Conservation (phyloP, 1,140 invertebrate species). For the Amphibalanus amphitrite region DNA sequence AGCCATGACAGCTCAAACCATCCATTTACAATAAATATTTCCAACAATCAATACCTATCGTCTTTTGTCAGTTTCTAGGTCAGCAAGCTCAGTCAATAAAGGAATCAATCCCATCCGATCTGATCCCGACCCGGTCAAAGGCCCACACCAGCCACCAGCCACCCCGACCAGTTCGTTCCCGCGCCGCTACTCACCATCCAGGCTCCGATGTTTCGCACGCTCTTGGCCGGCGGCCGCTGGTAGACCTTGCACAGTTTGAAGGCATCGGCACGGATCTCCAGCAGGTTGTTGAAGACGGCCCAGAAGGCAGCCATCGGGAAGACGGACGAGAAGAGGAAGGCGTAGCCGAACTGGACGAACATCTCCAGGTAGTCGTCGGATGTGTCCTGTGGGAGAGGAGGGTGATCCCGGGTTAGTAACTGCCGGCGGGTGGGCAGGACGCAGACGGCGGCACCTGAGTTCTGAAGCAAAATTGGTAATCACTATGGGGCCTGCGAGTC, state of each 20-base stretch:
- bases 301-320: slow-evolving; percentile 87
- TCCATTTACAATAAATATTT: too few species aligned
- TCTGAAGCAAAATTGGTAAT: too few species aligned
- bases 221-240: slow-evolving; percentile 76
- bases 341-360: slow-evolving; percentile 92
- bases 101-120: slow-evolving; percentile 8
- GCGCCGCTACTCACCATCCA: slow-evolving; percentile 88
- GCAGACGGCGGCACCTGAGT: not conserved
- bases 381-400: slow-evolving; percentile 46
- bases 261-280: slow-evolving; percentile 85
- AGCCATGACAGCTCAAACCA: too few species aligned
- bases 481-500: too few species aligned
- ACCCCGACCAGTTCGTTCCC: not conserved
- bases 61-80: too few species aligned
- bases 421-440: not conserved
- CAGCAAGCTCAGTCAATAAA: slow-evolving; percentile 19
- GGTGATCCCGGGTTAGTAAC: slow-evolving; percentile 1
- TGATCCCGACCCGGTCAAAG: slow-evolving; percentile 13
- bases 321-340: slow-evolving; percentile 86
- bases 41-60: too few species aligned
- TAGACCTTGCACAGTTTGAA: slow-evolving; percentile 91
- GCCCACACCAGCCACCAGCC: slow-evolving; percentile 8
- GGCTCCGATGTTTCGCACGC: slow-evolving; percentile 85
- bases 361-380: slow-evolving; percentile 96
- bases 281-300: slow-evolving; percentile 80